Evolutionary conservation across 2,888 invertebrate species (phyloP), one percentile per base, ranked within the genome.

Genomic region (Silvanus unidentatus): DNA sequence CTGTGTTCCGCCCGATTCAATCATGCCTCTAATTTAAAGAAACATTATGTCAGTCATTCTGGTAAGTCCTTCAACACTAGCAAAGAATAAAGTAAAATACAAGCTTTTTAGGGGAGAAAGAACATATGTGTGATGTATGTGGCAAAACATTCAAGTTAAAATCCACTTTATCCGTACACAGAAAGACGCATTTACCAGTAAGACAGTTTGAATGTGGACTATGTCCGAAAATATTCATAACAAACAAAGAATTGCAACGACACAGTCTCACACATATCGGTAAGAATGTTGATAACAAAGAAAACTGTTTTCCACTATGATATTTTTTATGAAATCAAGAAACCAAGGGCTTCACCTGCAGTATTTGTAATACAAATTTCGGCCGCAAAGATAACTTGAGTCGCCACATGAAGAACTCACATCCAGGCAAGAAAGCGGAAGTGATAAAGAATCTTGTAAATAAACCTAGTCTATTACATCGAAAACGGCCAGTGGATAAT

Each of bases 371-470:
- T 29, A 80, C 82, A 6, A 77, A 77, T 32, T 88, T 88, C 63
- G 74, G 83, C 36, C 75, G 90, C 47, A 86, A 84, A 64, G 90
- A 90, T 65, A 90, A 89, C 64, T 74, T 89, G 47, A 78, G 80
- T 48, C 77, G 89, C 0, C 89, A 89, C 66, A 75, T 87, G 45
- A 79, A 82, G 43, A 86, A 88, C 66, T 82, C 86, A 43, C 89
- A 90, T 67, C 80, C 81, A 0, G 79, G 68, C 48, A 66, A 64
- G 54, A 62, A 66, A 49, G 62, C 60, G 15, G 60, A 62, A 40
- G 54, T 62, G 42, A 62, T 66, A 34, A 59, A 60, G 44, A 64
- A 60, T 39, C 54, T 48, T 32, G 40, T 58, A 11, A 58, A 58
- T 48, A 48, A 49, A 45, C 49, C 47, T 45, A 40, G 2, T 28